Base-by-base conservation (phyloP, 2,888 invertebrate genomes). In the Leucoma salicis region DNA sequence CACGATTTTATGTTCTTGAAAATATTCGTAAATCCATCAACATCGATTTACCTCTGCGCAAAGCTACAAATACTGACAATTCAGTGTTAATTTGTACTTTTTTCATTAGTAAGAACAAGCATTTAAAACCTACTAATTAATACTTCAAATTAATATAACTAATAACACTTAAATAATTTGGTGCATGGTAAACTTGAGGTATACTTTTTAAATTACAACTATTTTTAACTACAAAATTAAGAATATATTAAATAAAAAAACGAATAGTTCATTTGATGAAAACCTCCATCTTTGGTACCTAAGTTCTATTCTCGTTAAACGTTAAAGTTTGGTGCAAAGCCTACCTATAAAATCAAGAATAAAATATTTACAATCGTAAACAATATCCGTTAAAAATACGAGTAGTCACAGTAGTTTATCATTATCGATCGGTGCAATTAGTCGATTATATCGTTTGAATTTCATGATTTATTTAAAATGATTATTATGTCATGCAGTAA, bases 151-250 rank as follows among this genome's bases (percentile, higher is more conserved):
- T 59, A 62, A 69, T 66, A 68, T 53, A 66, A 64, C 73, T 80
- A 80, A 60, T 81, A 79, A 79, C 70, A 77, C 79, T 80, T 78
- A 78, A 74, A 68, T 65, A 72, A 78, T 89, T 89, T 88, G 87
- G 88, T 88, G 88, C 84, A 66, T 83, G 87, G 88, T 88, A 88
- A 89, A 81, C 87, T 78, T 88, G 88, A 89, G 88, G 88, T 89
- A 88, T 82, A 77, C 66, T 74, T 78, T 74, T 78, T 70, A 68
- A 70, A 65, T 64, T 57, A 56, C 15, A 53, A 39, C 53, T 63
- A 61, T 31, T 53, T 45, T 61, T 49, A 70, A 62, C 55, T 63
- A 53, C 24, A 62, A 53, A 57, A 57, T 65, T 67, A 74, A 66
- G 66, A 75, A 78, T 79, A 80, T 76, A 78, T 78, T 80, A 77